Evolutionary conservation across 2,888 invertebrate genomes (phyloP), one percentile per base, ranked within the genome.

Genomic region (Mycalesis mineus): DNA sequence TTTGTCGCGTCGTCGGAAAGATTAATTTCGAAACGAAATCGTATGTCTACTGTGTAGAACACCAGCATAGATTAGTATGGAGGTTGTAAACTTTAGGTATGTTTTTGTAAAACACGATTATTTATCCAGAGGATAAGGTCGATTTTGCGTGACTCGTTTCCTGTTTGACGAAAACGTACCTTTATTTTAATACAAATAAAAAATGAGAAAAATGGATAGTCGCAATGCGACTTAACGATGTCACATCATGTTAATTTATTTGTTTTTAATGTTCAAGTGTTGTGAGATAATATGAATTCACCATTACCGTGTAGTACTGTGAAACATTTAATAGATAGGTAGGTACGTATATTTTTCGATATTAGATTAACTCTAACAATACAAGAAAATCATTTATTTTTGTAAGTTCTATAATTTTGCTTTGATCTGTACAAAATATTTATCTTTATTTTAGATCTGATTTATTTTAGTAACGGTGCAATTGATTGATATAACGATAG

Each of bases 11-110:
- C 67, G 71, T 61, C 72, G 73, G 73, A 74, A 73, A 74, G 79
- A 78, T 84, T 84, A 84, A 22, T 88, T 88, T 88, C 87, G 88
- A 88, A 89, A 86, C 85, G 84, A 85, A 80, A 78, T 79, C 77
- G 81, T 86, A 84, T 88, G 85, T 88, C 89, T 89, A 89, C 89
- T 88, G 85, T 89, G 88, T 89, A 89, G 88, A 84, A 86, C 86
- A 79, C 84, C 82, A 82, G 74, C 80, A 70, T 85, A 84, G 75
- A 75, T 68, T 80, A 82, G 78, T 77, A 67, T 73, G 80, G 80
- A 81, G 81, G 77, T 78, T 78, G 74, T 72, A 68, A 74, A 70
- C 71, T 72, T 68, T 69, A 68, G 66, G 52, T 71, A 69, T 68
- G 68, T 71, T 52, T 52, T 42, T 8, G 33, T 6, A 17, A 52